Evolutionary conservation across 2,797 vertebrate species (phyloP), one percentile per base, ranked within the genome.

Genomic region (Tauraco hartlaubi): DNA sequence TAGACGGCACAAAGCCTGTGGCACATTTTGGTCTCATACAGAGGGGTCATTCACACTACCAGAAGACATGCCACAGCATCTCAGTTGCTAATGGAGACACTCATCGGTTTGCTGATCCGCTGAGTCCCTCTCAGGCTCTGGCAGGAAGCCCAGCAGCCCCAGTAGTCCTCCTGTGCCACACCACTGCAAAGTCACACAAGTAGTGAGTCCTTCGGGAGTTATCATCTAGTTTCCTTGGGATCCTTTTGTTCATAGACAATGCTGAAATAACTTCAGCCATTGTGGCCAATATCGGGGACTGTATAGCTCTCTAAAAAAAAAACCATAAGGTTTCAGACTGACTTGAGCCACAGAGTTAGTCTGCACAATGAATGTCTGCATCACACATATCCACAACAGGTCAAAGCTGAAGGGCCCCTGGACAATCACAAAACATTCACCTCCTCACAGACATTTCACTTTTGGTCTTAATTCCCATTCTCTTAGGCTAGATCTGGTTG

Each of bases 211-310:
- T 17, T 23, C 21, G 82, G 66, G 66, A 81, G 37, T 55, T 58
- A 76, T 9, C 55, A 33, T 37, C 43, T 4, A 3, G 4, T 12
- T 54, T 52, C 44, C 23, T 41, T 33, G 69, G 33, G 31, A 55
- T 51, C 55, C 63, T 76, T 92, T 92, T 93, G 74, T 64, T 77
- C 73, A 59, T 8, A 94, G 55, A 85, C 74, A 92, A 61, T 82
- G 63, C 61, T 82, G 79, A 92, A 86, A 88, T 56, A 74, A 33
- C 26, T 74, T 69, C 17, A 62, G 55, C 33, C 46, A 52, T 35
- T 7, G 2, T 12, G 41, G 48, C 66, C 55, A 51, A 7, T 11
- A 37, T 15, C 35, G 59, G 43, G 22, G n/a, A 63, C 23, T 68
- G n/a, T 13, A 31, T 0, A 55, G 69, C n/a, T 68, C 69, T 64